Evolutionary conservation across 2,888 invertebrate genomes (phyloP).

Genomic region (Scelioninae gen. 1): DNA sequence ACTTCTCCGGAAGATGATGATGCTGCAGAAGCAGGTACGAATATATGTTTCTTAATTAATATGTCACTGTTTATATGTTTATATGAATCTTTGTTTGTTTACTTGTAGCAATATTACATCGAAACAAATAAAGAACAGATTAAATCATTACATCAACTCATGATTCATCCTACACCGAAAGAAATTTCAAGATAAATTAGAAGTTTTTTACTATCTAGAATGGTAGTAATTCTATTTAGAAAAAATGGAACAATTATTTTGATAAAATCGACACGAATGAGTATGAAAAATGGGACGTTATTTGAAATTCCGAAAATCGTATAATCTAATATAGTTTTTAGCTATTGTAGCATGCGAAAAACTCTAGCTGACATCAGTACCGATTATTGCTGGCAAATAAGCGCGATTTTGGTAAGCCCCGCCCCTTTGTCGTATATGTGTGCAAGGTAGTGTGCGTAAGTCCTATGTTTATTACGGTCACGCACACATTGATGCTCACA

Average conservation of each 20-base stretch:
- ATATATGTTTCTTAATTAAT: too few species aligned
- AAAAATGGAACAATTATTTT: neutral
- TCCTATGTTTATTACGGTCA: too few species aligned
- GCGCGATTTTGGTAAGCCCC: neutral
- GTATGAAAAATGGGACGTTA: neutral
- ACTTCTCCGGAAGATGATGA: too few species aligned
- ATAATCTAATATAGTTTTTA: neutral
- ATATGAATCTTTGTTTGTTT: too few species aligned
- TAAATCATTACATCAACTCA: too few species aligned
- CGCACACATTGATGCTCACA: too few species aligned
- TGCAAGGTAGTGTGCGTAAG: too few species aligned
- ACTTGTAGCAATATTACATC: too few species aligned
- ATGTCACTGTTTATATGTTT: too few species aligned
- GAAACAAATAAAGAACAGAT: too few species aligned
- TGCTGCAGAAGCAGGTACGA: too few species aligned
- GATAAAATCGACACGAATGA: neutral
- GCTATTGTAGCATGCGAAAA: neutral
- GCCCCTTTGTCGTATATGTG: too few species aligned
- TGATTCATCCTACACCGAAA: neutral
- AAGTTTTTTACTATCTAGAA: neutral
- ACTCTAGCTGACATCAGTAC: neutral
- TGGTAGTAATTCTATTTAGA: neutral
- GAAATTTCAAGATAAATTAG: neutral
- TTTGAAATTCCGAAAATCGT: neutral
- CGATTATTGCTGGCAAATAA: neutral